Evolutionary conservation across 2,797 vertebrate genomes (phyloP), one percentile per base, ranked within the genome.

Genomic region (Dryobates pubescens): DNA sequence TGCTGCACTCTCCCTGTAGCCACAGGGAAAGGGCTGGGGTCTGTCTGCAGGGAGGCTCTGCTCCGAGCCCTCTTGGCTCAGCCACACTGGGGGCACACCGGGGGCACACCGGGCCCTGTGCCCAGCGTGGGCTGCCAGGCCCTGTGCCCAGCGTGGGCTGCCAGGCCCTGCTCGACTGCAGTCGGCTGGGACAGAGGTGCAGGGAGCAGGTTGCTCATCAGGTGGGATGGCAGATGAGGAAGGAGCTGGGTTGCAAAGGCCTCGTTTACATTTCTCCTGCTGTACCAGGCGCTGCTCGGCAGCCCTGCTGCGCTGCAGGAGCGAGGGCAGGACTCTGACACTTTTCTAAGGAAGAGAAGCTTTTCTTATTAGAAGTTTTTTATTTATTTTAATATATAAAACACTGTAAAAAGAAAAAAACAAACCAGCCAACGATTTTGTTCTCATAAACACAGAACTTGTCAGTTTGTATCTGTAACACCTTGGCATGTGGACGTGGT

Each of bases 371-470:
- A 98, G 95, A 97, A 97, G 95, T 96, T 96, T 53, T 98, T 97
- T 93, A 98, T 99, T 99, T 99, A 98, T 99, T 99, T 99, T 98
- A 98, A 98, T 98, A 98, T 98, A 98, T 97, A 98, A 97, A 98
- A 98, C 97, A 97, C 97, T 98, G 98, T 98, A 94, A 97, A 98
- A 88, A 26, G 15, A 65, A 95, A 81, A 54, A 51, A 47, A n/a
- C 47, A 13, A 9, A 32, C 16, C n/a, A 96, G 89, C 47, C 65
- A 88, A 78, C 59, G 90, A 97, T 98, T 97, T 97, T 97, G 97
- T 97, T 98, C 98, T 97, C 95, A 97, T 98, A 96, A 96, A 95
- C 74, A 67, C 86, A 86, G 89, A 84, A 88, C 65, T 5, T 93
- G 94, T 95, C 93, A 81, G 93, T 96, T 95, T 97, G 95, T 97